Base-by-base conservation (phyloP, 2,113 vertebrate genomes). In the Myotis yumanensis region DNA sequence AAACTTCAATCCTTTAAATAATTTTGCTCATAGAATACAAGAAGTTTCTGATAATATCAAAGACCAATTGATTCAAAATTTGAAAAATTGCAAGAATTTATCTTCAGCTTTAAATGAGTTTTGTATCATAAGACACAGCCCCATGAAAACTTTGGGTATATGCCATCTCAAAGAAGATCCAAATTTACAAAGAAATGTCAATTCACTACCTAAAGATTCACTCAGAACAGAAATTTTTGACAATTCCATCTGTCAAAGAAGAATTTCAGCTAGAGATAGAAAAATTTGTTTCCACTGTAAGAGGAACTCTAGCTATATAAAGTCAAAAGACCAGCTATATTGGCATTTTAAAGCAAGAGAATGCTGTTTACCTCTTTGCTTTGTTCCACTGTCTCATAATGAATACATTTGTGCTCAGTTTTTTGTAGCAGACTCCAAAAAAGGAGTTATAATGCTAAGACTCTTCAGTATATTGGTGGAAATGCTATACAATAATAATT, bases 141-240 rank as follows among this genome's bases (percentile, higher is more conserved):
- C 35, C 68, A 1, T 52, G 72, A 86, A 94, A 93, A 92, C 52
- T 66, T 28, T 37, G 62, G 64, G 23, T 75, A 68, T 76, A 37
- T 64, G 93, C 35, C 69, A n/a, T 90, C 32, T 93, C 88, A 82
- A 73, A 84, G 71, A 69, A 84, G 32, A 92, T 35, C 25, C 11
- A 96, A 69, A 93, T 93, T 97, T 95, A 92, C 57, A 92, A 91
- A 89, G 37, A 91, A 93, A 86, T 72, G 25, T 48, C 48, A 93
- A 82, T 93, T 94, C 35, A 79, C 10, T 82, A 43, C 23, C 51
- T 94, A 69, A 91, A 91, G 79, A 35, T 30, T 95, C 69, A 89
- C 20, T 84, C 10, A 51, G 30, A 32, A 88, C 72, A 87, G 62
- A 52, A 22, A 48, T 43, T 86, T 92, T 73, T 94, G 64, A 85